Evolutionary conservation across 2,113 vertebrate genomes (phyloP).

Genomic region (Myiozetetes cayanensis): DNA sequence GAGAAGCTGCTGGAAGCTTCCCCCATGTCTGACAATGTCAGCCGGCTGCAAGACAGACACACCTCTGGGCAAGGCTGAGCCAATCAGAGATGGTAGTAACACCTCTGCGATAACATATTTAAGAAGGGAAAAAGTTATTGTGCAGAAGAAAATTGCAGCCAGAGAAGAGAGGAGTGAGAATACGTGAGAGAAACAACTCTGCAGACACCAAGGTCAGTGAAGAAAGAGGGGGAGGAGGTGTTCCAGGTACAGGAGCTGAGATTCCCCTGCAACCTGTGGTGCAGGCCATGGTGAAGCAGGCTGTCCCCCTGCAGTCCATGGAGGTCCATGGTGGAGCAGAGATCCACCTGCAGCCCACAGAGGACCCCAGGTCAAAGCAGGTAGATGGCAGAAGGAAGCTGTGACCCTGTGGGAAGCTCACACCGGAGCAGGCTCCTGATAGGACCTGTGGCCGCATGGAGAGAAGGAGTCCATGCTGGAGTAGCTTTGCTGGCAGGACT

Average conservation of each 20-base stretch:
- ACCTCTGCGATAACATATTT: neutral
- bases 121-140: neutral
- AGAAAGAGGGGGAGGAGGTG: neutral
- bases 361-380: neutral
- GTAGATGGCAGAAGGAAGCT: too few species aligned
- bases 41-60: neutral
- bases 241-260: neutral
- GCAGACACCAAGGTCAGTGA: neutral
- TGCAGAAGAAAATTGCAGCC: neutral
- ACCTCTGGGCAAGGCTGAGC: neutral
- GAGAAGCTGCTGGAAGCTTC: neutral
- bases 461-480: neutral
- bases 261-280: neutral
- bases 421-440: neutral
- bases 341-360: neutral
- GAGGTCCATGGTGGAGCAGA: neutral
- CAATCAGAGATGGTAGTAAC: neutral
- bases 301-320: too few species aligned
- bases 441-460: neutral
- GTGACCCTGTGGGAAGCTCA: too few species aligned
- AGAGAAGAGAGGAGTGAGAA: neutral
- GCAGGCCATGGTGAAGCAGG: neutral
- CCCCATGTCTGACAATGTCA: neutral
- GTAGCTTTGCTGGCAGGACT: neutral
- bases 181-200: neutral